Evolutionary conservation across 2,797 vertebrate genomes (phyloP), one percentile per base, ranked within the genome.

Genomic region (Acanthurus lineatus): DNA sequence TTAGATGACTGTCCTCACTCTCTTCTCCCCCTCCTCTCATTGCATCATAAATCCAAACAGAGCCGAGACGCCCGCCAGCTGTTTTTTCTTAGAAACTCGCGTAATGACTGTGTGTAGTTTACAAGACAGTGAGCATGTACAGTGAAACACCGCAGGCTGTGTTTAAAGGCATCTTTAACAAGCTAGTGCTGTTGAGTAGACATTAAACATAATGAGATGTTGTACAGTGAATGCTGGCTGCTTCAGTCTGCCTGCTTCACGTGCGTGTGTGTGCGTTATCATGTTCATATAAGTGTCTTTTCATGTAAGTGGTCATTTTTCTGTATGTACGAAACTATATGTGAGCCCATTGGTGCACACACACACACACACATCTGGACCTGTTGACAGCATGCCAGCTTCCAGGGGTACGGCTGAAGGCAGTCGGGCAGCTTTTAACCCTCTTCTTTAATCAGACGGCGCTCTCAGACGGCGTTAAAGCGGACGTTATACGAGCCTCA

Each of bases 181-280:
- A 89, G 85, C 77, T 6, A 2, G 52, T 38, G 72, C 77, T 82
- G 82, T 85, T 67, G 67, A 79, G 79, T 35, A 70, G 79, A 76
- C 69, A 19, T 72, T 88, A 86, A 84, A 87, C 69, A 79, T 89
- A 90, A 88, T 91, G 79, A 87, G 81, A 91, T 45, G 86, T 72
- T 91, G 69, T 72, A 76, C 60, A 22, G 42, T 80, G 69, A 78
- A 57, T 47, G 53, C 60, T 61, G 51, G 10, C 69, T 22, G 64
- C 16, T 69, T 52, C 44, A 12, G 44, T 65, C 9, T 45, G 40
- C 40, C 63, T 4, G 73, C 47, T 47, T 20, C 5, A 3, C n/a
- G 12, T 52, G 52, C 17, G 20, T 38, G 10, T 28, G 14, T 66
- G 54, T 61, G 58, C 25, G 42, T 61, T 67, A 52, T 73, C 58